Percentiles rank a stretch among this genome's conserved stretches.
phyloP scores from a whole-genome alignment of 2,888 invertebrate species.

The Brachyptera risi region DNA sequence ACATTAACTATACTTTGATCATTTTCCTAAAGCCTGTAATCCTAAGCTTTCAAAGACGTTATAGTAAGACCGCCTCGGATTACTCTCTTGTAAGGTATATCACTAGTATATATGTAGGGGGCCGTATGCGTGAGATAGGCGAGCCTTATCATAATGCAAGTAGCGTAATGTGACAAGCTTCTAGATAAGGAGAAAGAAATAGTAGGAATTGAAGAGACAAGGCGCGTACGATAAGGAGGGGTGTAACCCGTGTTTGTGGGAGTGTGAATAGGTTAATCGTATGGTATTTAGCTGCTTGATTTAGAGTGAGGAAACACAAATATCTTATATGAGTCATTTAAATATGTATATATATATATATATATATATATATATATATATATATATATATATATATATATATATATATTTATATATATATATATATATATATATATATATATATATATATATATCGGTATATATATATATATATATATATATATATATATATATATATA shows the following conservation, averaged over 20 bases:
- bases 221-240: slow-evolving; percentile 11
- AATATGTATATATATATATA: too few relatives aligned
- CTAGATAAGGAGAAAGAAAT: slow-evolving; percentile 19
- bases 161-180: slow-evolving; percentile 9
- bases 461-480: too few relatives aligned
- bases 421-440: too few relatives aligned
- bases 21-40: slow-evolving; percentile 17
- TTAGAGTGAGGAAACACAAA: too few relatives aligned
- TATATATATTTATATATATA: too few relatives aligned
- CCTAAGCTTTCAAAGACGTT: slow-evolving; percentile 18
- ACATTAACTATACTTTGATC: slow-evolving; percentile 19
- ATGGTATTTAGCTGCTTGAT: too few relatives aligned
- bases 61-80: slow-evolving; percentile 8
- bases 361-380: too few relatives aligned
- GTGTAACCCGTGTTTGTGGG: neutral
- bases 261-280: slow-evolving; percentile 10
- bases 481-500: too few relatives aligned
- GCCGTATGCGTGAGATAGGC: neutral
- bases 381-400: too few relatives aligned
- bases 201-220: slow-evolving; percentile 11
- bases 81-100: neutral
- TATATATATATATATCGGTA: too few relatives aligned
- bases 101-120: neutral
- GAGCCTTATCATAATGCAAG: neutral
- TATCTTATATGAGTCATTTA: too few relatives aligned